Conservation (phyloP, 2,888 invertebrate species). For the Andrena flavipes region DNA sequence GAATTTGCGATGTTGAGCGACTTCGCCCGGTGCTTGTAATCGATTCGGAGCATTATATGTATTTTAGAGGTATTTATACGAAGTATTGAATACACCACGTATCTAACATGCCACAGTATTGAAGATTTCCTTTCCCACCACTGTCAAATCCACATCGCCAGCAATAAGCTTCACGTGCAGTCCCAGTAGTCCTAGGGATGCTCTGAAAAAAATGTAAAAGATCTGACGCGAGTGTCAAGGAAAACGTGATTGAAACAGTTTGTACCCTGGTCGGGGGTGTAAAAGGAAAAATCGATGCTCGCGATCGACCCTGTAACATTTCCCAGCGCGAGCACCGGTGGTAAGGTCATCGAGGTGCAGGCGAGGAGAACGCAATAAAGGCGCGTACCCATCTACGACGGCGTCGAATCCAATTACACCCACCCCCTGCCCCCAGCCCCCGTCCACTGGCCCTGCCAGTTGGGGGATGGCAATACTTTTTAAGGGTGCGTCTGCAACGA, state of each 20-base stretch:
- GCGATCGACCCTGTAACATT: conserved; percentile 45
- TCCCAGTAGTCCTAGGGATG: neutral
- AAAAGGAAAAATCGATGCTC: conserved; percentile 35
- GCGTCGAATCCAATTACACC: conserved; percentile 82
- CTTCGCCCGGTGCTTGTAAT: too few species aligned
- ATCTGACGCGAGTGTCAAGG: neutral
- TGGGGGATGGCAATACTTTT: conserved; percentile 71
- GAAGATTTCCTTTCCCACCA: too few species aligned
- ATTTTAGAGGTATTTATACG: too few species aligned
- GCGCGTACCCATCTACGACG: conserved; percentile 67
- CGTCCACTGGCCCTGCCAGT: neutral
- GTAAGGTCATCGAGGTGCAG: conserved; percentile 54
- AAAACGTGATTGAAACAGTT: conserved; percentile 1
- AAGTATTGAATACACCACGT: too few species aligned
- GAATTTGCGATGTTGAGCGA: too few species aligned
- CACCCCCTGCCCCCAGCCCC: conserved; percentile 13
- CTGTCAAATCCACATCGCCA: neutral
- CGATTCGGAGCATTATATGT: too few species aligned
- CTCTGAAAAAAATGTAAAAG: neutral
- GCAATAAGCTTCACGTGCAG: neutral
- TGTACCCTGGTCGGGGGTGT: neutral
- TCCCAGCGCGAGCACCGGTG: conserved; percentile 22
- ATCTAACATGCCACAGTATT: too few species aligned
- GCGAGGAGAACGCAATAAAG: conserved; percentile 66
- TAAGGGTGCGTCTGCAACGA: conserved; percentile 72